A percentile compares a stretch with the other conserved stretches of the same genome.
These are phyloP conservation scores for Torymus tubicola DNA, from an alignment of 2,888 invertebrate species.

Conservation along the genomic window DNA sequence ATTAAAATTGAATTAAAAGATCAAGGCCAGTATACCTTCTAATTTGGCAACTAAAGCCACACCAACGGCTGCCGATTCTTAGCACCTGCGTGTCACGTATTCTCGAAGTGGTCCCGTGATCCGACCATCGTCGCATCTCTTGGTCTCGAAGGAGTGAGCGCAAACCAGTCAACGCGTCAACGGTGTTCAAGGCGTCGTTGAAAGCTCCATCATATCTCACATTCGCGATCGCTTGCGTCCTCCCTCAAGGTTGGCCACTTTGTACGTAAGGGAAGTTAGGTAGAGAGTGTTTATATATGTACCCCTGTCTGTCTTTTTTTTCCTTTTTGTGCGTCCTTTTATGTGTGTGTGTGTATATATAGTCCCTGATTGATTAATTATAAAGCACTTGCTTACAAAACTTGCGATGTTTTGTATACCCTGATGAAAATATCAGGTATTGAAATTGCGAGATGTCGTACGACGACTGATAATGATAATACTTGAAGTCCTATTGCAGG, in stretches of 20 bases:
- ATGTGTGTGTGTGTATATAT: no score
- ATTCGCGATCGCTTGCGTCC: background rate
- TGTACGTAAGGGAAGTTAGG: slow-evolving; percentile 8
- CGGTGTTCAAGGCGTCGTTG: background rate
- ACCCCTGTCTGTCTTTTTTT: no score
- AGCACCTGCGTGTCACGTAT: slow-evolving; percentile 33
- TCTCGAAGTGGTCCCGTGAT: slow-evolving; percentile 22
- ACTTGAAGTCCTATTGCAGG: no score
- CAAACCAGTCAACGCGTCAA: background rate
- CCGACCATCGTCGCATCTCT: slow-evolving; percentile 30
- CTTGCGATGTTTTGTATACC: no score
- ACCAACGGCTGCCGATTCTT: background rate
- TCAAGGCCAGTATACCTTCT: slow-evolving; percentile 34
- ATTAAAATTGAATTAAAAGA: slow-evolving; percentile 23
- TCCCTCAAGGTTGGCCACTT: background rate
- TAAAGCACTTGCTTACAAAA: no score
- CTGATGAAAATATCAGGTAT: no score
- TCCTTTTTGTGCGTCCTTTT: no score
- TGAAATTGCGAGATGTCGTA: no score
- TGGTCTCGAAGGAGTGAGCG: background rate
- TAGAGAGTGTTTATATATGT: background rate
- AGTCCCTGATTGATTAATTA: no score
- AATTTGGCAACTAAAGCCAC: slow-evolving; percentile 31
- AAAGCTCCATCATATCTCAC: background rate
- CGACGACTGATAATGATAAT: no score